Evolutionary conservation across 1,140 invertebrate species (phyloP).

Genomic region (Aradophagus sp.): DNA sequence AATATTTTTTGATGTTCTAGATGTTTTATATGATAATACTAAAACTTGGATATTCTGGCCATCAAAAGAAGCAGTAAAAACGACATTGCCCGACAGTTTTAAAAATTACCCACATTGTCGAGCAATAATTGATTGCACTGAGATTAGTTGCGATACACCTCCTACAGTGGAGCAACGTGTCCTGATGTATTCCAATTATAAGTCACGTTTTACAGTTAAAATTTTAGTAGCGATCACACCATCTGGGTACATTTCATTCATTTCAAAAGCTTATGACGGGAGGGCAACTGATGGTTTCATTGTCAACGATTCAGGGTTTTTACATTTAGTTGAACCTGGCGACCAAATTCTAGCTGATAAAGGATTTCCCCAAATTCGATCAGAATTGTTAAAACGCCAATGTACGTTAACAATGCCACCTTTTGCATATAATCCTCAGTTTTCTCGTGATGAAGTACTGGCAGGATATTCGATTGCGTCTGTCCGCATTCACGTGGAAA

Average conservation of each 20-base stretch:
- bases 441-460: not conserved
- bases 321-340: not conserved
- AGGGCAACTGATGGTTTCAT: not conserved
- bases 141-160: not conserved
- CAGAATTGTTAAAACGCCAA: slow-evolving; percentile 1
- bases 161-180: not conserved
- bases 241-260: not conserved
- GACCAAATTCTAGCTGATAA: not conserved
- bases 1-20: not conserved
- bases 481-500: not conserved
- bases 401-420: not conserved
- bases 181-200: slow-evolving; percentile 2
- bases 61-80: not conserved
- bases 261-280: not conserved
- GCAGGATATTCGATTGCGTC: not conserved
- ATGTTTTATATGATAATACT: not conserved
- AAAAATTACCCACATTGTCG: slow-evolving; percentile 1
- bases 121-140: slow-evolving; percentile 1
- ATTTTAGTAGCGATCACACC: not conserved
- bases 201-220: not conserved
- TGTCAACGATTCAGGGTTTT: not conserved
- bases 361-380: not conserved
- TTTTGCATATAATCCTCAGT: not conserved
- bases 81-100: not conserved
- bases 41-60: slow-evolving; percentile 5